phyloP scores from a whole-genome alignment of 2,888 invertebrate genomes.

The Agonum fuliginosum region DNA sequence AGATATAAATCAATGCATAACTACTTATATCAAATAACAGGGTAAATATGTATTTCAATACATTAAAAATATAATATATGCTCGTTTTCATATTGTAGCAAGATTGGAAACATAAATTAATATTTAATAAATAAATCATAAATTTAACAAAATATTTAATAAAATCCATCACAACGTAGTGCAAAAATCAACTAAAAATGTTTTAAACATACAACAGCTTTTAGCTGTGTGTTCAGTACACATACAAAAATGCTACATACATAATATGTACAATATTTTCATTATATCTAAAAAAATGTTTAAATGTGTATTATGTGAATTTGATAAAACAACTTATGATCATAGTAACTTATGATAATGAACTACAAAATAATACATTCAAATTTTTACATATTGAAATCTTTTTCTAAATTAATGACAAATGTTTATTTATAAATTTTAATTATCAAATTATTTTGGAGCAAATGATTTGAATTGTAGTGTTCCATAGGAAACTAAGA shows the following conservation, averaged over 20 bases:
- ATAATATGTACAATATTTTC: conserved; percentile 37
- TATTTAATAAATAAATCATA: conserved; percentile 39
- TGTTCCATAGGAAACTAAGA: conserved; percentile 32
- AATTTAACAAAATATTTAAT: conserved; percentile 1
- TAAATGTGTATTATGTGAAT: conserved; percentile 17
- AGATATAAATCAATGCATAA: conserved; percentile 34
- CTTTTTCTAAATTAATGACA: background rate
- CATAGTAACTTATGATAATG: conserved; percentile 11
- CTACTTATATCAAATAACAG: conserved; percentile 32
- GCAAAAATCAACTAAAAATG: conserved; percentile 14
- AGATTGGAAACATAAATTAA: conserved; percentile 22
- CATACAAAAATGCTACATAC: conserved; percentile 27
- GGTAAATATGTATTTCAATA: conserved; percentile 28
- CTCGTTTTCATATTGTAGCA: conserved; percentile 24
- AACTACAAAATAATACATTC: conserved; percentile 16
- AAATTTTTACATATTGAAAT: background rate
- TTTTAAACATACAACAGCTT: background rate
- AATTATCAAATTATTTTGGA: background rate
- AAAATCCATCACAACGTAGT: conserved; percentile 25
- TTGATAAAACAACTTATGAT: background rate
- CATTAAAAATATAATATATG: conserved; percentile 26
- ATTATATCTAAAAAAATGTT: background rate
- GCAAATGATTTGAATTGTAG: conserved; percentile 18
- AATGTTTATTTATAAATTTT: background rate
- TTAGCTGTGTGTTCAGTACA: background rate